Base-by-base conservation (phyloP, 30 jellyfish, hydroid and myxozoan species). In the Cassiopea andromeda region DNA sequence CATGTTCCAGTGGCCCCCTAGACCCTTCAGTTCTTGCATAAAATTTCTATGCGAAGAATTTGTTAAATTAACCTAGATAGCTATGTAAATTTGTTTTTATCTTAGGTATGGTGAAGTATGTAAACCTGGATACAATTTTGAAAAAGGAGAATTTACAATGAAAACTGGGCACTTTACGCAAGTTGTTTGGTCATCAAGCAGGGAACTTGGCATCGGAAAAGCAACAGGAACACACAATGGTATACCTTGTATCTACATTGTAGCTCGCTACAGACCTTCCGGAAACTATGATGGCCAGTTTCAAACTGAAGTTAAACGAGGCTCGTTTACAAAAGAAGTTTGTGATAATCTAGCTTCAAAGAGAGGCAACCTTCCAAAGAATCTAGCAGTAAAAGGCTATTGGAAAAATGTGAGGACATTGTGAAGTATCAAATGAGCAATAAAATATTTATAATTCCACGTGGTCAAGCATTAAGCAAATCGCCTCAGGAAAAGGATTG, bases 51-150 rank as follows among this genome's bases (percentile, higher is more conserved):
- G 38, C 38, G 38, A 27, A 27, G 38, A 27, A 54, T 54, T 54
- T 6, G 10, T 54, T 54, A 54, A 54, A 3, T 54, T 54, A 3
- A 10, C 64, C 12, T 6, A 54, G 7, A 54, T 3, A 54, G 12
- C 12, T 3, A 10, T 3, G 12, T 10, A 54, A 54, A 54, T 6
- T 54, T 10, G 64, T 54, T 54, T 60, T 73, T 14, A 10, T 77
- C 66, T 64, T 77, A 94, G 98, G 98, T 94, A 94, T 78, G 97
- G 72, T 54, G 98, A 94, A 69, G 97, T 85, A 17, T 94, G 98
- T 80, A 50, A 89, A 19, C 98, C 97, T 38, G 98, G 97, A 1
- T 94, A 94, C 85, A 74, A 85, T 58, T 94, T 94, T 75, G 97
- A 48, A 43, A 18, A 64, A 19, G 93, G 93, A 54, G 60, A 48